These are phyloP conservation scores for Notoglanidium macrostoma DNA, from an alignment of 2,797 vertebrate species.

Conservation along the genomic window DNA sequence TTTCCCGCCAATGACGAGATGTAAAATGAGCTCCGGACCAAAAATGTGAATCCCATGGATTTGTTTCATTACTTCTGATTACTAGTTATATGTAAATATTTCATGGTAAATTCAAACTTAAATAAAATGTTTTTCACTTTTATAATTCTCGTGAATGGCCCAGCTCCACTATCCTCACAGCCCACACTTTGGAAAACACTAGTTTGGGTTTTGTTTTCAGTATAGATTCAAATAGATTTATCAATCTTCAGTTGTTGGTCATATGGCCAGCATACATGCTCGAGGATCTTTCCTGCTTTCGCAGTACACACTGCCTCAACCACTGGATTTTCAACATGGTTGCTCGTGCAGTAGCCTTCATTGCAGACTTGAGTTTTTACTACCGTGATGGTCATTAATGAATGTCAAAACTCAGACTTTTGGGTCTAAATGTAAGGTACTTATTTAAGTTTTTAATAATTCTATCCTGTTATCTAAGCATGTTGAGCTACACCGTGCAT, in stretches of 20 bases:
- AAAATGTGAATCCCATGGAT: too few species aligned
- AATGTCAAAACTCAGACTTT: not conserved
- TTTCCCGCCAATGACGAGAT: too few species aligned
- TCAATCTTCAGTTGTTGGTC: too few species aligned
- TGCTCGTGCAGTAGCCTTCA: not conserved
- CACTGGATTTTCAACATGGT: not conserved
- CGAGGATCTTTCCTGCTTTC: not conserved
- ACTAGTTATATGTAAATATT: too few species aligned
- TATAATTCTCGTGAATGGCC: too few species aligned
- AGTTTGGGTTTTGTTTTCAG: not conserved
- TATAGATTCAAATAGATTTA: not conserved
- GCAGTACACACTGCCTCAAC: not conserved
- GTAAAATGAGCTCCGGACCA: too few species aligned
- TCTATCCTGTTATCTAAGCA: not conserved
- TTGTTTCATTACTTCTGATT: too few species aligned
- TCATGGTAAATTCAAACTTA: too few species aligned
- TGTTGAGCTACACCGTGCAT: too few species aligned
- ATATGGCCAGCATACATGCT: not conserved
- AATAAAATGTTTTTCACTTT: too few species aligned
- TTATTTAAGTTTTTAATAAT: not conserved
- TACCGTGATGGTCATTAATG: not conserved
- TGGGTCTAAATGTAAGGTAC: not conserved
- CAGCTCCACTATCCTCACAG: too few species aligned
- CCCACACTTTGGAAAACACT: too few species aligned
- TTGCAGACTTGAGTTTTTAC: not conserved